A percentile compares a stretch with the other conserved stretches of the same genome.
phyloP scores from a whole-genome alignment of 2,113 vertebrate species.

The Mugil cephalus region DNA sequence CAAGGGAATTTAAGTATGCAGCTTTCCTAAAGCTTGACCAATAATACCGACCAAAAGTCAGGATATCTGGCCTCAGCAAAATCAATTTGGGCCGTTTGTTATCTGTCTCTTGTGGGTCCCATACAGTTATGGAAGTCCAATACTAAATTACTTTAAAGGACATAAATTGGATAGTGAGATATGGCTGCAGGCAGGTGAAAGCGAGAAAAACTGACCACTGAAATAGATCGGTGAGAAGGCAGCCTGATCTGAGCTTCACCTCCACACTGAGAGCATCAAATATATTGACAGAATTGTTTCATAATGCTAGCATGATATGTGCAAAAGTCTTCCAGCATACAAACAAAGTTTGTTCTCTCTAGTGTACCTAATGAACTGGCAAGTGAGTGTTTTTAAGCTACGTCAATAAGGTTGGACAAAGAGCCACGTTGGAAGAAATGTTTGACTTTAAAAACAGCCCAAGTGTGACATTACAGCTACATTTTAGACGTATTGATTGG shows the following conservation, averaged over 20 bases:
- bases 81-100: constrained; percentile 32
- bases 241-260: background rate
- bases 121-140: constrained; percentile 25
- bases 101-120: constrained; percentile 31
- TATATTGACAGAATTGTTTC: constrained; percentile 18
- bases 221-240: constrained; percentile 20
- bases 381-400: too few relatives aligned
- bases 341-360: background rate
- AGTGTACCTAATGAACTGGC: too few relatives aligned
- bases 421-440: too few relatives aligned
- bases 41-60: constrained; percentile 14
- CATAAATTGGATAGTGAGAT: constrained; percentile 27
- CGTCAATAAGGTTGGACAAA: too few relatives aligned
- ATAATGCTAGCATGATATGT: constrained; percentile 11
- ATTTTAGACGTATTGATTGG: too few relatives aligned
- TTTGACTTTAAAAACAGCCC: too few relatives aligned
- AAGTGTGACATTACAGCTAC: too few relatives aligned
- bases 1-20: constrained; percentile 19
- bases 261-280: background rate
- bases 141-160: constrained; percentile 42
- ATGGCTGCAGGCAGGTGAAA: constrained; percentile 27
- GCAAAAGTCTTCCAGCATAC: constrained; percentile 1
- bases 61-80: constrained; percentile 18
- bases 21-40: constrained; percentile 25
- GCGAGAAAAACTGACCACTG: background rate